Conservation (phyloP, 2,797 vertebrate species). For the Enteromius argenteus region DNA sequence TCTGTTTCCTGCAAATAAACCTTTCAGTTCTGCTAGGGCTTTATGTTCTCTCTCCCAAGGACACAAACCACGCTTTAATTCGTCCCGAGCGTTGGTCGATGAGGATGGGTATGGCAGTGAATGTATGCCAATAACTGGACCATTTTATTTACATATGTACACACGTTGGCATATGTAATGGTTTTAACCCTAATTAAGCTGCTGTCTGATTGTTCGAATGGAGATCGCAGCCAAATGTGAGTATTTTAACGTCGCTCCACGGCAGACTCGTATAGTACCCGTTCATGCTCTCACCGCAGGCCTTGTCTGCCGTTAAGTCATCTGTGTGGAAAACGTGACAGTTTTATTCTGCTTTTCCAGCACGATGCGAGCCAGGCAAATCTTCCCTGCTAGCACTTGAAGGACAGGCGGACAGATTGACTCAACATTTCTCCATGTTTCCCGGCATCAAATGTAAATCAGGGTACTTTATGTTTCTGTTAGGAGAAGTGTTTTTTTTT, state of each 20-base stretch:
- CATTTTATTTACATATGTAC: constrained; percentile 73
- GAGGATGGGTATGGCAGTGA: constrained; percentile 70
- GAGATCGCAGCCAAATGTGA: constrained; percentile 70
- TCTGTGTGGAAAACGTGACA: constrained; percentile 18
- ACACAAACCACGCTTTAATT: constrained; percentile 53
- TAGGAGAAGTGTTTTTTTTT: constrained; percentile 65
- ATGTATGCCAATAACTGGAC: constrained; percentile 75
- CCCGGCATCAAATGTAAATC: constrained; percentile 67
- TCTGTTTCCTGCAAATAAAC: constrained; percentile 37
- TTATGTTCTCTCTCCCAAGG: constrained; percentile 16
- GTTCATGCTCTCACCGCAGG: constrained; percentile 3
- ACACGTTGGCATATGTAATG: constrained; percentile 77
- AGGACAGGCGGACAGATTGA: constrained; percentile 24
- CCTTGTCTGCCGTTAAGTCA: constrained; percentile 12
- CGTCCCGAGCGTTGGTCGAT: constrained; percentile 56
- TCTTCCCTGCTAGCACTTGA: constrained; percentile 10
- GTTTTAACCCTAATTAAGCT: constrained; percentile 82
- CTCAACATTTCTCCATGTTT: constrained; percentile 33
- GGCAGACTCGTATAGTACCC: constrained; percentile 39
- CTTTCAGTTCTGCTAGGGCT: constrained; percentile 13
- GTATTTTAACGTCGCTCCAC: constrained; percentile 50
- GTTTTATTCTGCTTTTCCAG: constrained; percentile 30
- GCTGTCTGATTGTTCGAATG: constrained; percentile 72
- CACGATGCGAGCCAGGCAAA: not conserved
- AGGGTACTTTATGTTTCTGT: constrained; percentile 79